A percentile compares a stretch with the other conserved stretches of the same genome.
Conservation (phyloP, 1,140 invertebrate genomes). For the Metopolophium dirhodum region DNA sequence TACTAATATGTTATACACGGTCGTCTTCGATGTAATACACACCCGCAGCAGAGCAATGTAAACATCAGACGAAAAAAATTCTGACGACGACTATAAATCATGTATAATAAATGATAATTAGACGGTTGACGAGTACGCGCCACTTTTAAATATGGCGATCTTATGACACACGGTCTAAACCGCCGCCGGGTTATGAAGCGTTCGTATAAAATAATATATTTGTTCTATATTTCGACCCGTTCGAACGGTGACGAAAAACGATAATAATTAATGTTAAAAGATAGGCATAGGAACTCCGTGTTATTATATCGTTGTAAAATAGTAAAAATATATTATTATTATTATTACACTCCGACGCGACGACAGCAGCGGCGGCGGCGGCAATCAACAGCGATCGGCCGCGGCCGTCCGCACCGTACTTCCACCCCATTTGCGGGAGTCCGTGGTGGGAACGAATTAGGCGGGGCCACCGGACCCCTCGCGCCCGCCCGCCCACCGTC, state of each 20-base stretch:
- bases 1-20: background rate
- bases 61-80: background rate
- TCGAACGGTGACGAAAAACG: background rate
- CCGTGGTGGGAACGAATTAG: constrained; percentile 52
- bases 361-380: constrained; percentile 22
- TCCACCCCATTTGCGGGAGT: constrained; percentile 51
- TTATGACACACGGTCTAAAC: too few species aligned
- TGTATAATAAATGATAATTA: too few species aligned
- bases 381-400: constrained; percentile 18
- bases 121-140: too few species aligned
- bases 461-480: constrained; percentile 56
- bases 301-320: background rate
- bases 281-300: background rate
- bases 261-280: background rate
- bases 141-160: too few species aligned
- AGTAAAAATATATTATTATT: background rate
- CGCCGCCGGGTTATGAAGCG: too few species aligned
- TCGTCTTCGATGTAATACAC: background rate
- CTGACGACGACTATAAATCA: background rate
- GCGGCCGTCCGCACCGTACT: background rate
- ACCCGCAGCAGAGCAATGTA: background rate
- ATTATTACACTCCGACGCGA: background rate
- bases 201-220: too few species aligned
- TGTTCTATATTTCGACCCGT: background rate
- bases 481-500: constrained; percentile 35